These are phyloP conservation scores for Mongoloraphidia duomilia DNA, from an alignment of 2,888 invertebrate species.

Conservation along the genomic window DNA sequence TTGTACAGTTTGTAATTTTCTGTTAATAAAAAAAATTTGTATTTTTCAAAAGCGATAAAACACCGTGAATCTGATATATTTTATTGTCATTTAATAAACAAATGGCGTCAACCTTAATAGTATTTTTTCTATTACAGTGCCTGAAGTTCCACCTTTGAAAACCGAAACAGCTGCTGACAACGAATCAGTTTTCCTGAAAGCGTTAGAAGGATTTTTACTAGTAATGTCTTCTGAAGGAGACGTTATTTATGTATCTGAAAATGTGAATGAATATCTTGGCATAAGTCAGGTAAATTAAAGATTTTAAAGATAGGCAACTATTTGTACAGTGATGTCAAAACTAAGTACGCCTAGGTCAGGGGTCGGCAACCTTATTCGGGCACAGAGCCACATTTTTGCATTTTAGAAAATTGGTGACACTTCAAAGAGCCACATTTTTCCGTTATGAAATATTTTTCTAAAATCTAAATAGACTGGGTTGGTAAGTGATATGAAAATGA, in stretches of 20 bases:
- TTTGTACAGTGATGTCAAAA: background rate
- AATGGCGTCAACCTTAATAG: background rate
- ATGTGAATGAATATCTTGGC: conserved; percentile 80
- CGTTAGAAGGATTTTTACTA: conserved; percentile 82
- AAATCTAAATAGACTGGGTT: no score
- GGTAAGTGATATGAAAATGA: no score
- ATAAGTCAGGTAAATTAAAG: conserved; percentile 67
- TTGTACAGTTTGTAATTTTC: no score
- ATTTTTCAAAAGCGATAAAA: no score
- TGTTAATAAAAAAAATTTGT: no score
- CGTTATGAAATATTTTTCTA: background rate
- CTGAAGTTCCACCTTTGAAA: conserved; percentile 23
- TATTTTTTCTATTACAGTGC: conserved; percentile 29
- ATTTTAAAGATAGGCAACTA: background rate
- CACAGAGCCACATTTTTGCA: no score
- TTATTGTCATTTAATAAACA: no score
- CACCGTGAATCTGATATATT: no score
- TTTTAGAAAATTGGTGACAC: no score
- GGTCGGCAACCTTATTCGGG: no score
- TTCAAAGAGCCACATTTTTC: background rate
- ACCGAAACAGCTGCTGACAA: conserved; percentile 19
- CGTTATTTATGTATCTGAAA: conserved; percentile 84
- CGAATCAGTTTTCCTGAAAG: conserved; percentile 56
- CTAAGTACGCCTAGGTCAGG: no score
- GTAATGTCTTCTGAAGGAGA: conserved; percentile 81